Base-by-base conservation (phyloP, 2,888 invertebrate genomes). In the Venustoraphidia nigricollis region DNA sequence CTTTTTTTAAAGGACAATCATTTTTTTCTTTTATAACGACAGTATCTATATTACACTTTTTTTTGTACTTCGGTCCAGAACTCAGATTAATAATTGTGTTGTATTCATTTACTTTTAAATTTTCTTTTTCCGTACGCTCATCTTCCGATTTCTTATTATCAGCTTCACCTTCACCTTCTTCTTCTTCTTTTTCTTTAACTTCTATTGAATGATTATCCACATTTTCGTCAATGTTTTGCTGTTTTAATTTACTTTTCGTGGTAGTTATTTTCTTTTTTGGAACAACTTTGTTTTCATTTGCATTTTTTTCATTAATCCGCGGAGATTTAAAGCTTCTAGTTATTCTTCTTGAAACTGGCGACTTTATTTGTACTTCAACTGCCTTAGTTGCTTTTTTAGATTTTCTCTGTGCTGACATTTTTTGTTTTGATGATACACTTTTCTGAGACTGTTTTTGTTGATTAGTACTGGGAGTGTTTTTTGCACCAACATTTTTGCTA, bases 21-120 rank as follows among this genome's bases (percentile, higher is more conserved):
- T 6, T 27, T 27, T 27, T 27, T 27, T 27, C 27, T 27, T 27
- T 27, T 27, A 6, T 5, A 27, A 6, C 27, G 3, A 27, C 48
- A 39, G 52, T 58, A 9, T 55, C 54, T 17, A 55, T 51, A 51
- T 62, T 62, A 49, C 61, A 61, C 48, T 62, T 62, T 45, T 52
- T 57, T 36, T 56, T 58, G 44, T 53, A 55, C 38, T 52, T 52
- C 1, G 59, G 50, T 40, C 57, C 56, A 10, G 48, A 45, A 44
- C 56, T 55, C 45, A 53, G 53, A 49, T 57, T 57, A 37, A 55
- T 52, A 14, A 58, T 39, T 8, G 50, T 27, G 37, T 43, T 34
- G 48, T 40, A 37, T 27, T 34, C 35, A 38, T 34, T 47, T 40
- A 14, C 35, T 34, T 37, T 44, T 36, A 45, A 36, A 2, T 14